Base-by-base conservation (phyloP, 2,797 vertebrate genomes). In the Halcyon leucocephala region DNA sequence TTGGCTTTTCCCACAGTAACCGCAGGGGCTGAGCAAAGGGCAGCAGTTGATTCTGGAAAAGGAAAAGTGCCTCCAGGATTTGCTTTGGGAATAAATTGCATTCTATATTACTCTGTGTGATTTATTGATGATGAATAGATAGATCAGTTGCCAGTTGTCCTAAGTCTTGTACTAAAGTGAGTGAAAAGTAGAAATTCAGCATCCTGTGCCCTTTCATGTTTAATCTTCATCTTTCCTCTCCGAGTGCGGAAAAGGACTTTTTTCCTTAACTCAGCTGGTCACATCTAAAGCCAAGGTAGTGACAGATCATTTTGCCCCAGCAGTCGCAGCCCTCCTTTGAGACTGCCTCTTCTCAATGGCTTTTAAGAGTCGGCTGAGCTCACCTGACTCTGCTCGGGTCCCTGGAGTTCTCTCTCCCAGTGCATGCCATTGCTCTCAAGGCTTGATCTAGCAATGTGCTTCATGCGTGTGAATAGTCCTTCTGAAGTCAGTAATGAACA, bases 171-270 rank as follows among this genome's bases (percentile, higher is more conserved):
- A 49, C 44, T 66, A 33, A 70, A 95, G 33, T 62, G 37, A 85
- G 66, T 46, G 48, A 54, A 77, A 89, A 95, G 78, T 6, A 95
- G 90, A 89, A 93, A 88, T 78, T 92, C 61, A 78, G 64, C 69
- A 42, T 71, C 54, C 39, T 39, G 14, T 55, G 52, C 79, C 66
- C 62, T 78, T 93, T 64, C 46, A 31, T 62, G 89, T 90, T 79
- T 52, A 55, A 35, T n/a, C 90, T 79, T 79, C 57, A 48, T 90
- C 78, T 87, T 96, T 57, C 25, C 78, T 89, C 72, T 77, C 76
- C 65, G 44, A 55, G 29, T 35, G 44, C 51, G 60, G 35, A 64
- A 87, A 77, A 81, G 67, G 28, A 31, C 86, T 67, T 87, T 57
- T 39, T 93, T 55, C 84, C 14, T 51, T 86, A 67, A 80, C 84